Evolutionary conservation across 2,888 invertebrate species (phyloP).

Genomic region (Euphydryas editha): DNA sequence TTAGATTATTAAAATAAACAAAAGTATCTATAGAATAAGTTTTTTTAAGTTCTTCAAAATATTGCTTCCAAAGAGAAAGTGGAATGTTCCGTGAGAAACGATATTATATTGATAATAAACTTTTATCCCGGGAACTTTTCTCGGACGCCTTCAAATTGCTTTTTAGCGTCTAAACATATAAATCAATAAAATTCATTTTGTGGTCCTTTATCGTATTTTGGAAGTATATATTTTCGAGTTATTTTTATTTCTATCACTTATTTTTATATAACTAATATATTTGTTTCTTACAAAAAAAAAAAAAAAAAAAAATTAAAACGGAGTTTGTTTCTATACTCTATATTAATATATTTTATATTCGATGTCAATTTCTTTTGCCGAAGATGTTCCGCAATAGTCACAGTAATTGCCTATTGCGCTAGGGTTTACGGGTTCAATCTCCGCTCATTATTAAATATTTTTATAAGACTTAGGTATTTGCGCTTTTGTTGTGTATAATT

Average conservation of each 20-base stretch:
- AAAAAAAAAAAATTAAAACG: no score
- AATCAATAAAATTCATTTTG: background rate
- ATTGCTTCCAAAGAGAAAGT: background rate
- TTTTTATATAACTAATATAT: background rate
- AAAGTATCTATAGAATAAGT: background rate
- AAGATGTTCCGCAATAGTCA: no score
- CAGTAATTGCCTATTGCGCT: no score
- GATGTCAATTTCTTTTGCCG: no score
- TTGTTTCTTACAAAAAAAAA: no score
- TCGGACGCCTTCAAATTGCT: background rate
- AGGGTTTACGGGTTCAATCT: no score
- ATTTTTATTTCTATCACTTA: background rate
- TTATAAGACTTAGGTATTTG: no score
- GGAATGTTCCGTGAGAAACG: slow-evolving; percentile 2
- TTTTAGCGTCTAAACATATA: slow-evolving; percentile 1
- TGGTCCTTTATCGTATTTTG: background rate
- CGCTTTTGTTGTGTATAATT: no score
- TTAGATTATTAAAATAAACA: no score
- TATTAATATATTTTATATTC: no score
- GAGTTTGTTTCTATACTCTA: no score
- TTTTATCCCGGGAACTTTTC: background rate
- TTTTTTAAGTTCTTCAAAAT: background rate
- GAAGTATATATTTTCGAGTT: background rate
- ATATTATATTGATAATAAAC: slow-evolving; percentile 6
- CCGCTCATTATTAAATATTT: no score